These are phyloP conservation scores for Cybosia mesomella DNA, from an alignment of 2,888 invertebrate genomes.

Conservation along the genomic window DNA sequence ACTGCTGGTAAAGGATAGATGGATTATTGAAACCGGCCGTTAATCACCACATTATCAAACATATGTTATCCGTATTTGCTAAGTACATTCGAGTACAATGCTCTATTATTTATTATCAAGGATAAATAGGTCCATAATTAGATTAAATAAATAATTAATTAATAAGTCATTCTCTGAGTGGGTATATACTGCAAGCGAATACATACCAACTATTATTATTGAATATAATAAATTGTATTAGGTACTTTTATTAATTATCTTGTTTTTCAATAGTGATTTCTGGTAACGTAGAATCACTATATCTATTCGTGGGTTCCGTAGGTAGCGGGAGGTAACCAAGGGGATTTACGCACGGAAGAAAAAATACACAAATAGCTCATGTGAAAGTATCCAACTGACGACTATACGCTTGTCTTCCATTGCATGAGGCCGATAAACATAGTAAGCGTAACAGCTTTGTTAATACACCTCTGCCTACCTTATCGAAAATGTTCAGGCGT, in stretches of 20 bases:
- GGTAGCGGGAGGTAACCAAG: no score
- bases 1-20: no score
- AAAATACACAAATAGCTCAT: background rate
- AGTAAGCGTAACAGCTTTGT: no score
- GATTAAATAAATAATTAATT: background rate
- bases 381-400: background rate
- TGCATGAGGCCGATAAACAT: no score
- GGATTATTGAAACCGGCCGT: no score
- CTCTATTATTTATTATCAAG: constrained; percentile 9
- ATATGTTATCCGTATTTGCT: constrained; percentile 9
- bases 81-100: background rate
- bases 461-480: no score
- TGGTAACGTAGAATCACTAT: background rate
- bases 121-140: background rate
- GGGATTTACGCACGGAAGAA: no score
- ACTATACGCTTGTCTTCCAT: no score
- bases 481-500: no score
- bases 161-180: background rate
- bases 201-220: background rate
- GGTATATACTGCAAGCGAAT: background rate
- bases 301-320: background rate
- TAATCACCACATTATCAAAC: background rate
- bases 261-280: background rate
- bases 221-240: background rate
- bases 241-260: background rate